Percentiles rank a stretch among this genome's conserved stretches.
phyloP scores from a whole-genome alignment of 2,888 invertebrate genomes.

The Ganaspis brasiliensis region DNA sequence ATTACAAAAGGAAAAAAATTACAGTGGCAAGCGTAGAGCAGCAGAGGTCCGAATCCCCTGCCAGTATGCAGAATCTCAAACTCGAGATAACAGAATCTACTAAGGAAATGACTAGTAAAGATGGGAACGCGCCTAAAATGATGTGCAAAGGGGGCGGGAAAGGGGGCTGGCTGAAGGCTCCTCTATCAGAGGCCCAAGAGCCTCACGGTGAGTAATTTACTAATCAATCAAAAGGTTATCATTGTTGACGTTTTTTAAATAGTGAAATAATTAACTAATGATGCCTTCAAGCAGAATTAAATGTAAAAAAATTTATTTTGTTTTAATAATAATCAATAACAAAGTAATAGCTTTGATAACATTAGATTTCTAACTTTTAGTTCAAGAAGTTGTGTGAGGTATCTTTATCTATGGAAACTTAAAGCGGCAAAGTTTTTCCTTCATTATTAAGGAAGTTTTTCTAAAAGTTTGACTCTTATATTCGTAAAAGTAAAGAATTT shows the following conservation, averaged over 20 bases:
- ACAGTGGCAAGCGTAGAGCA: conserved; percentile 80
- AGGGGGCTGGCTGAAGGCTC: conserved; percentile 79
- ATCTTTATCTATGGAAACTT: too few species aligned
- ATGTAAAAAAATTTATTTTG: too few species aligned
- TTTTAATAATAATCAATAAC: too few species aligned
- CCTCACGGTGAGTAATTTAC: conserved; percentile 78
- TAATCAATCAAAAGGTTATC: conserved; percentile 68
- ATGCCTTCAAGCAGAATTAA: too few species aligned
- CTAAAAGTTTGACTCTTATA: too few species aligned
- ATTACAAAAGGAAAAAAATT: conserved; percentile 73
- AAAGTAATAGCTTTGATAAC: too few species aligned
- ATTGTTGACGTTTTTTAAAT: conserved; percentile 66
- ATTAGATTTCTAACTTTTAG: too few species aligned
- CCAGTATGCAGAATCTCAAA: conserved; percentile 78
- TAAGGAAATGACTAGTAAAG: conserved; percentile 80
- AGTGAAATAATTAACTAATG: too few species aligned
- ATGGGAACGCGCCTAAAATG: conserved; percentile 78
- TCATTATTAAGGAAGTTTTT: too few species aligned
- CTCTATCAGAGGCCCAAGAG: conserved; percentile 79
- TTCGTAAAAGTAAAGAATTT: too few species aligned
- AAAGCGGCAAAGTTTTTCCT: too few species aligned
- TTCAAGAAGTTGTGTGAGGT: too few species aligned
- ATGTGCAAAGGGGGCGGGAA: conserved; percentile 79
- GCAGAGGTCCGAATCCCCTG: conserved; percentile 80
- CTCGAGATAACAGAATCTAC: conserved; percentile 78